Percentiles rank a stretch among this genome's conserved stretches.
phyloP scores from a whole-genome alignment of 2,113 vertebrate species.

The Stigmatopora nigra region DNA sequence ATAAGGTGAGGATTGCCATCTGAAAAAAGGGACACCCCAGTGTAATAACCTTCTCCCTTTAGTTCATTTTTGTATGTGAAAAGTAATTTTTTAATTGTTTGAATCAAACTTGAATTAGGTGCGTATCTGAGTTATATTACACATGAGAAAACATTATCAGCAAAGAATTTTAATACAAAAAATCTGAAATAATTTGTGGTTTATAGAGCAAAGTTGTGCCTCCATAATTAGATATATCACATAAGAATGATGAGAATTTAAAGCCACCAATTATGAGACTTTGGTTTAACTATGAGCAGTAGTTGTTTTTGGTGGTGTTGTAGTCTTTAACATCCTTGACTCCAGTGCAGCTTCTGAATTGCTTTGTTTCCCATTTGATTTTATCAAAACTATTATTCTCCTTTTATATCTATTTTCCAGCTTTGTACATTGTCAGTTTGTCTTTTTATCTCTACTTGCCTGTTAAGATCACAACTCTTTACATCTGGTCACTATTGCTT shows the following conservation, averaged over 20 bases:
- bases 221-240: not conserved
- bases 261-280: not conserved
- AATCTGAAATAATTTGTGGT: not conserved
- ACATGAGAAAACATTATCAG: no score
- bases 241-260: not conserved
- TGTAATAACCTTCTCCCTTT: no score
- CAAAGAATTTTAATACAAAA: no score
- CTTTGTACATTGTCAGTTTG: not conserved
- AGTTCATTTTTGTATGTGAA: no score
- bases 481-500: slow-evolving; percentile 25
- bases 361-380: not conserved
- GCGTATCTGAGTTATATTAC: no score
- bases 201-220: not conserved
- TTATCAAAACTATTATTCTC: not conserved
- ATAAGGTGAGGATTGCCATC: not conserved
- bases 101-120: no score
- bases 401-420: slow-evolving; percentile 7
- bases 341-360: not conserved
- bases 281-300: not conserved
- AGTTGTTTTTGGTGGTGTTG: not conserved
- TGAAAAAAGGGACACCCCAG: no score
- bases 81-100: no score
- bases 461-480: slow-evolving; percentile 16
- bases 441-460: slow-evolving; percentile 3
- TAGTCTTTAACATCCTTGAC: not conserved